These are phyloP conservation scores for Phortica okadai DNA, from an alignment of 2,888 invertebrate genomes.

Conservation along the genomic window DNA sequence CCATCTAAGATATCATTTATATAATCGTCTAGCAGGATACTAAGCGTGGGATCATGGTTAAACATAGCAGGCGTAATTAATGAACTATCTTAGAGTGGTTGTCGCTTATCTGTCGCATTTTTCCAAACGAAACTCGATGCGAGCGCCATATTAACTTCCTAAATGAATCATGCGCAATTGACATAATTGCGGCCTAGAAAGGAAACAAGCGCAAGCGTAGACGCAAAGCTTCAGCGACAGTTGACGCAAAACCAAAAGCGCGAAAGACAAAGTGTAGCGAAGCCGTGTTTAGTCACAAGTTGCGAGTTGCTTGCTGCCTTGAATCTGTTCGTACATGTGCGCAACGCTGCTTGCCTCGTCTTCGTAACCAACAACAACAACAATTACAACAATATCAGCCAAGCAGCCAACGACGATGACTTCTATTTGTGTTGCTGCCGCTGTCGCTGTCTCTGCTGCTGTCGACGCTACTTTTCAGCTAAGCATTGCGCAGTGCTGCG, in stretches of 20 bases:
- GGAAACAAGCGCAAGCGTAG: not conserved
- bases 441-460: slow-evolving; percentile 39
- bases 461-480: slow-evolving; percentile 35
- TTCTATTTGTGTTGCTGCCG: slow-evolving; percentile 25
- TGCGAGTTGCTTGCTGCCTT: slow-evolving; percentile 43
- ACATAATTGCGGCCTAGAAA: slow-evolving; percentile 26
- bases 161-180: slow-evolving; percentile 32
- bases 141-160: slow-evolving; percentile 10
- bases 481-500: slow-evolving; percentile 46
- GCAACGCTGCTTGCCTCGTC: slow-evolving; percentile 37
- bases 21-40: not conserved
- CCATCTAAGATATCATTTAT: slow-evolving; percentile 6
- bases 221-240: not conserved
- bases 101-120: slow-evolving; percentile 8
- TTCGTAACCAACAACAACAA: slow-evolving; percentile 37
- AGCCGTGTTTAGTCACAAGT: not conserved
- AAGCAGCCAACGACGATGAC: slow-evolving; percentile 29
- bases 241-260: slow-evolving; percentile 36
- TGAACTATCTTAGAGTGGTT: too few relatives aligned
- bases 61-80: not conserved
- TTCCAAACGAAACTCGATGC: not conserved
- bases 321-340: slow-evolving; percentile 47
- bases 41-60: not conserved
- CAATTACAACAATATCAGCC: slow-evolving; percentile 41
- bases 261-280: slow-evolving; percentile 23